These are phyloP conservation scores for Pandemis corylana DNA, from an alignment of 2,888 invertebrate genomes.

Conservation along the genomic window DNA sequence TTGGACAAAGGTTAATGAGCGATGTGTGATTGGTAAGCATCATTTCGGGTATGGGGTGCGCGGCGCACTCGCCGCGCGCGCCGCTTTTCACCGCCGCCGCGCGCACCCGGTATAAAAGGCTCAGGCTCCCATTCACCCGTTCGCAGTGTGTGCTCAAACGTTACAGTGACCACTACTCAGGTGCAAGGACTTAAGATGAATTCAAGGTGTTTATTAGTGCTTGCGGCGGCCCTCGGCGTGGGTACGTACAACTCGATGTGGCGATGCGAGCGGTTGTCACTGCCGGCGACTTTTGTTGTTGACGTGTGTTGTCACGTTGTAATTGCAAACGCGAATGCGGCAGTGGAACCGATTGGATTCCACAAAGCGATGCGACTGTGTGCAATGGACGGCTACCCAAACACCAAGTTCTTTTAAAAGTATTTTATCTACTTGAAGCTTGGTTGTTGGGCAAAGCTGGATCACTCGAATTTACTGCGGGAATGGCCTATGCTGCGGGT, in stretches of 20 bases:
- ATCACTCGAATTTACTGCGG: not conserved
- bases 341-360: conserved; percentile 67
- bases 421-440: not conserved
- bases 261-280: conserved; percentile 42
- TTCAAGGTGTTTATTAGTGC: conserved; percentile 84
- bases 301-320: conserved; percentile 42
- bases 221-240: conserved; percentile 88
- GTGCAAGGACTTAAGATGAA: conserved; percentile 83
- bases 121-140: conserved; percentile 83
- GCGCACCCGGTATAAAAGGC: conserved; percentile 82
- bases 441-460: not conserved
- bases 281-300: conserved; percentile 36
- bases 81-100: conserved; percentile 76
- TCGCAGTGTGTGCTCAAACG: conserved; percentile 84
- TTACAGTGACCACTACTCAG: conserved; percentile 79
- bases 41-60: conserved; percentile 44
- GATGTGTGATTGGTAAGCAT: conserved; percentile 14
- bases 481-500: not conserved
- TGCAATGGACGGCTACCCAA: conserved; percentile 34
- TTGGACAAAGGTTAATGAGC: conserved; percentile 14
- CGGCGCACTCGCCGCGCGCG: conserved; percentile 59
- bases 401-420: not conserved
- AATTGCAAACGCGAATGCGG: conserved; percentile 60
- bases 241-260: conserved; percentile 82
- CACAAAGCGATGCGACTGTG: conserved; percentile 58